A percentile compares a stretch with the other conserved stretches of the same genome.
phyloP scores from a whole-genome alignment of 2,113 vertebrate species.

The Emberiza fucata region DNA sequence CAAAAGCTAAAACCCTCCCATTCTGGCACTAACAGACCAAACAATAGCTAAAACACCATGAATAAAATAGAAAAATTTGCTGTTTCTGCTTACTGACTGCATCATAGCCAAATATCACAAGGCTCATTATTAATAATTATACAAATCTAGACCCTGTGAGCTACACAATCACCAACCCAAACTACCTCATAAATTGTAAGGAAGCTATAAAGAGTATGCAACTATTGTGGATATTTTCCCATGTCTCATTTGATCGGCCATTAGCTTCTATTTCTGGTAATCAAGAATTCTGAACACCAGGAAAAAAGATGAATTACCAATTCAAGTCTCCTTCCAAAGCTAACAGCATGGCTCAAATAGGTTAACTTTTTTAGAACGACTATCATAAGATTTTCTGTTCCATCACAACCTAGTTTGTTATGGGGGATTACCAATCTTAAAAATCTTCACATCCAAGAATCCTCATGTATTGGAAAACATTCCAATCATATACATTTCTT shows the following conservation, averaged over 20 bases:
- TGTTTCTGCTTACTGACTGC: background rate
- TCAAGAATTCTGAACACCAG: background rate
- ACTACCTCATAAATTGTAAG: background rate
- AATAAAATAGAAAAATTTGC: background rate
- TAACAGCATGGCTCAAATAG: background rate
- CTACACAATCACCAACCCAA: background rate
- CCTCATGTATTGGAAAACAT: background rate
- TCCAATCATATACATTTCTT: background rate
- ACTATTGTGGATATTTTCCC: background rate
- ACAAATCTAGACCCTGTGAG: background rate
- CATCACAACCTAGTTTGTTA: background rate
- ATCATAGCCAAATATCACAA: background rate
- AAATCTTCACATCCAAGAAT: background rate
- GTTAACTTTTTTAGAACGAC: background rate
- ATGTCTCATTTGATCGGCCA: background rate
- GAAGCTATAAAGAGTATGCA: background rate
- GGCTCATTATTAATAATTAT: background rate
- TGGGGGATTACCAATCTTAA: background rate
- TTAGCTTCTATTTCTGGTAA: background rate
- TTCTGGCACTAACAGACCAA: background rate
- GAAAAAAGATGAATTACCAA: background rate
- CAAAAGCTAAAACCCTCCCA: background rate
- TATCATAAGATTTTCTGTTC: background rate
- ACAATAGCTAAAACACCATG: background rate
- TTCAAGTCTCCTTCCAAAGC: background rate